Evolutionary conservation across 2,113 vertebrate species (phyloP).

Genomic region (Brachypodius melanocephalos): DNA sequence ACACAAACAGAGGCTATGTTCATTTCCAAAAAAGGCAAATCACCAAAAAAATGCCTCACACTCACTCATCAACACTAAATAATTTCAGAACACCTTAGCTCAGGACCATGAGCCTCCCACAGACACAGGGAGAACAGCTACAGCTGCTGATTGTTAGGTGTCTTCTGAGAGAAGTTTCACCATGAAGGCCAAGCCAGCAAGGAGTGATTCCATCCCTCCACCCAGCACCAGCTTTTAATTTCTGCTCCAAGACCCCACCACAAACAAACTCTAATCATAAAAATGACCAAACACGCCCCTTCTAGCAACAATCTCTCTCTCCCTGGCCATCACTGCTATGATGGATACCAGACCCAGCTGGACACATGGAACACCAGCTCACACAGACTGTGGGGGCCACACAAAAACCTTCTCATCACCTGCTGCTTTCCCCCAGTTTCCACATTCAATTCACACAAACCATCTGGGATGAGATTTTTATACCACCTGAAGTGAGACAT

Average conservation of each 20-base stretch:
- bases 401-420: fast-evolving
- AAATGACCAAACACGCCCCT: not conserved
- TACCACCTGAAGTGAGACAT: fast-evolving
- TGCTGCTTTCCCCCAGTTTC: not conserved
- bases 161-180: not conserved
- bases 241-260: not conserved
- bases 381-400: not conserved
- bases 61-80: not conserved
- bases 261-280: not conserved
- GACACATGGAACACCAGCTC: not conserved
- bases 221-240: not conserved
- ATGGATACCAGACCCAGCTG: not conserved
- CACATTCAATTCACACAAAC: not conserved
- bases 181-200: not conserved
- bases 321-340: too few relatives aligned
- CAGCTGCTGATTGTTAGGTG: fast-evolving
- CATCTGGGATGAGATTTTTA: fast-evolving
- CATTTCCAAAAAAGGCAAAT: not conserved
- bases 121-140: not conserved
- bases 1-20: not conserved
- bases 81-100: not conserved
- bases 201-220: not conserved
- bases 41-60: not conserved
- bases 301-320: not conserved
- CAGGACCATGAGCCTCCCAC: not conserved